Conservation (phyloP, 53 echinoderm and acorn worm species). For the Arbacia lixula region DNA sequence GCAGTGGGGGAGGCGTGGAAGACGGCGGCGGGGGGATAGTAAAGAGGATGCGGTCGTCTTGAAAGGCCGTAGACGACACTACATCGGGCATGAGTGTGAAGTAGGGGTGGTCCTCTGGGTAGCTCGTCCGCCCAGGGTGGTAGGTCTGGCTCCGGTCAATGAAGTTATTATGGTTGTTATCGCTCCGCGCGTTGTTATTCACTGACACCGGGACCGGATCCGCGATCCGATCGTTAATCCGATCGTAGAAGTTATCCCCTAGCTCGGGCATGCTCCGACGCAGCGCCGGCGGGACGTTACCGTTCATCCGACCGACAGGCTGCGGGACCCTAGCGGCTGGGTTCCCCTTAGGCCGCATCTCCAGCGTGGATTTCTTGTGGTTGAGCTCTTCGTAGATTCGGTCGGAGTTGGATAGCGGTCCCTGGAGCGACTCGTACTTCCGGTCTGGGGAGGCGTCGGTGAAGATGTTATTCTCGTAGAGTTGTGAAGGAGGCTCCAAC, state of each 20-base stretch:
- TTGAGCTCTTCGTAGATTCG: slow-evolving; percentile 52
- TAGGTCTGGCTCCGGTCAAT: slow-evolving; percentile 44
- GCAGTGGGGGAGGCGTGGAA: slow-evolving; percentile 53
- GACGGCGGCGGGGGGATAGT: slow-evolving; percentile 53
- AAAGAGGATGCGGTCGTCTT: slow-evolving; percentile 42
- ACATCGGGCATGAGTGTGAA: slow-evolving; percentile 55
- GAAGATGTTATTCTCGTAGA: slow-evolving; percentile 54
- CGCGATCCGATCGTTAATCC: slow-evolving; percentile 25
- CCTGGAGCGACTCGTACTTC: slow-evolving; percentile 47
- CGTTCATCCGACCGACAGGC: slow-evolving; percentile 18
- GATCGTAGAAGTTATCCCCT: slow-evolving; percentile 46
- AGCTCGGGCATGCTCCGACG: slow-evolving; percentile 51
- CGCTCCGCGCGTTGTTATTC: not conserved
- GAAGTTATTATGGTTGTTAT: slow-evolving; percentile 38
- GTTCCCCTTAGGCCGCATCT: slow-evolving; percentile 21
- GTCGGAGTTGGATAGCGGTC: slow-evolving; percentile 23
- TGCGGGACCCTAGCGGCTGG: slow-evolving; percentile 10
- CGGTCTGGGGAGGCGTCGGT: slow-evolving; percentile 43
- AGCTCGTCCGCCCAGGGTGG: slow-evolving; percentile 33
- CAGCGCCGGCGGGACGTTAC: slow-evolving; percentile 23
- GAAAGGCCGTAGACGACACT: slow-evolving; percentile 29
- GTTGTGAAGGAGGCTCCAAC: slow-evolving; percentile 30
- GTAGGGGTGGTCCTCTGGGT: slow-evolving; percentile 45
- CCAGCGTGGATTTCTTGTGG: slow-evolving; percentile 28
- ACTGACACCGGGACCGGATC: not conserved